Base-by-base conservation (phyloP, 2,888 invertebrate species). In the Phanerotoma sp. region DNA sequence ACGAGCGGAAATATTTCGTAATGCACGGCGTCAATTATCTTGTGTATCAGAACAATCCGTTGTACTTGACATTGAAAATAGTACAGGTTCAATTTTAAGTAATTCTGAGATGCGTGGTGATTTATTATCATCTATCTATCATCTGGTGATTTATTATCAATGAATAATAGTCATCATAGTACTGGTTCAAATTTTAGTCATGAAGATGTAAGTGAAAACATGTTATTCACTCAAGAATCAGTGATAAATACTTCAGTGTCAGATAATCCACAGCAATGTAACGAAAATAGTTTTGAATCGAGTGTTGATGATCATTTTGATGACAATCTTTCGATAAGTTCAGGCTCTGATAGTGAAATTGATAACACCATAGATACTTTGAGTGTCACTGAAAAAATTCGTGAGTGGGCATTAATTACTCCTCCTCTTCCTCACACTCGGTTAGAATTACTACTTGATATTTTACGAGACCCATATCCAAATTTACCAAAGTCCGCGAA, bases 401-500 rank as follows among this genome's bases (percentile, higher is more conserved):
- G 30, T 4, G 10, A 30, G 11, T 35, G 35, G 35, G 15, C 35
- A n/a, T 22, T 48, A 15, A 28, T 4, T 22, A 40, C 30, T 18
- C 54, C 45, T 18, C 30, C 46, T 33, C 35, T 54, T 11, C 47
- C 33, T 13, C 48, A 48, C 33, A 28, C 21, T 9, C 33, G 41
- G 10, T 25, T 56, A 41, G 56, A 56, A 13, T 13, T n/a, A 25
- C 44, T 62, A 6, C 25, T 62, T 25, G 21, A 10, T 18, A 60
- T 62, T 47, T 48, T 62, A 16, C 25, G 57, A 37, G 38, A 51
- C 11, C 25, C 57, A 13, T 15, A 61, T 9, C 58, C 58, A 7
- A 28, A 42, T 9, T 46, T 63, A 28, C 54, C 58, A 10, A 57
- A 51, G 54, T 55, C 32, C 11, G 47, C 57, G 9, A 54, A 56